Conservation (phyloP, 2,113 vertebrate genomes). For the Micronycteris hirsuta region DNA sequence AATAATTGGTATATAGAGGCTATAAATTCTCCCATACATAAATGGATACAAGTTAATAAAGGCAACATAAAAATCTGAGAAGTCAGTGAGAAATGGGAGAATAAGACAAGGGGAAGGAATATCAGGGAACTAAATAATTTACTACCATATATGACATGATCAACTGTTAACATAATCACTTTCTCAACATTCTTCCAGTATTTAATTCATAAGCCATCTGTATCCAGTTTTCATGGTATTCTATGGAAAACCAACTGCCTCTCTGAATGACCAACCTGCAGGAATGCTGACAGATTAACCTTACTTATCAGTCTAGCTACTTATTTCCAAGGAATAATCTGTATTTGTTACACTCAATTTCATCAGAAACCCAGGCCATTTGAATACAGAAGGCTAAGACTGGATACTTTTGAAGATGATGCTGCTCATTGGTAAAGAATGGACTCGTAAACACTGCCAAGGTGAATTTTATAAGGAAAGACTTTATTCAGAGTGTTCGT, state of each 20-base stretch:
- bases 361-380: not conserved
- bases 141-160: not conserved
- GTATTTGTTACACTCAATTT: not conserved
- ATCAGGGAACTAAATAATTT: not conserved
- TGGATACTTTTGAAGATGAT: not conserved
- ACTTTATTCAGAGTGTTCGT: not conserved
- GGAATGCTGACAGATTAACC: not conserved
- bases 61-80: not conserved
- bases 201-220: not conserved
- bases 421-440: not conserved
- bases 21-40: not conserved
- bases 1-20: not conserved
- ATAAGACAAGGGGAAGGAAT: not conserved
- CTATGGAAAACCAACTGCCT: not conserved
- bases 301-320: not conserved
- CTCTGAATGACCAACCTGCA: not conserved
- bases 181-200: not conserved
- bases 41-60: not conserved
- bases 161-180: not conserved
- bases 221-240: not conserved
- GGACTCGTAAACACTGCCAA: not conserved
- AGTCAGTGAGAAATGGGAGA: not conserved
- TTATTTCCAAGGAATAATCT: not conserved
- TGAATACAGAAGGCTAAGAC: not conserved
- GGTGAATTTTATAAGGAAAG: not conserved